Evolutionary conservation across 2,113 vertebrate species (phyloP).

Genomic region (Tonatia bakeri): DNA sequence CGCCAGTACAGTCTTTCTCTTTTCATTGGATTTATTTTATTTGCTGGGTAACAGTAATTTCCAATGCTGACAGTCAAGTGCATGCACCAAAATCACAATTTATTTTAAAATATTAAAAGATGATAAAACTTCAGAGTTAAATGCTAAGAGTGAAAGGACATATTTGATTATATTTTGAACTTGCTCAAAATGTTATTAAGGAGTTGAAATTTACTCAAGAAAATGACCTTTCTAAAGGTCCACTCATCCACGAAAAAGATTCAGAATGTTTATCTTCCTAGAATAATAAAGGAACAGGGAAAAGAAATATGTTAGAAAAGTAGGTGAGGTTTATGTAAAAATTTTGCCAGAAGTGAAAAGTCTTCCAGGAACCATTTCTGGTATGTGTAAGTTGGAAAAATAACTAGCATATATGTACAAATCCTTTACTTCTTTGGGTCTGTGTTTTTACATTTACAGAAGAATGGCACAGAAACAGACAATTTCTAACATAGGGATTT

Average conservation of each 20-base stretch:
- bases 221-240: not conserved
- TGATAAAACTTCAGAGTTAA: not conserved
- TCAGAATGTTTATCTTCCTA: not conserved
- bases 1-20: not conserved
- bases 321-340: not conserved
- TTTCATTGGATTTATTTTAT: not conserved
- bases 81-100: not conserved
- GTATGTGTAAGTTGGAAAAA: not conserved
- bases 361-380: not conserved
- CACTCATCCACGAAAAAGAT: not conserved
- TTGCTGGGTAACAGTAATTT: not conserved
- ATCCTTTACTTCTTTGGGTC: not conserved
- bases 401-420: not conserved
- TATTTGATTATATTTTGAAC: slow-evolving; percentile 10
- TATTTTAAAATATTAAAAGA: slow-evolving; percentile 24
- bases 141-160: not conserved
- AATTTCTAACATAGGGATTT: not conserved
- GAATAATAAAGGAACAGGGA: not conserved
- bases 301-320: not conserved
- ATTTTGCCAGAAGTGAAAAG: not conserved
- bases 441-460: not conserved
- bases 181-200: slow-evolving; percentile 7
- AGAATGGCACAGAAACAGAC: not conserved
- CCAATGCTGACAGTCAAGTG: not conserved
- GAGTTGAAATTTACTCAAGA: slow-evolving; percentile 32